Evolutionary conservation across 2,888 invertebrate genomes (phyloP).

Genomic region (Chamaedrilus cognettii): DNA sequence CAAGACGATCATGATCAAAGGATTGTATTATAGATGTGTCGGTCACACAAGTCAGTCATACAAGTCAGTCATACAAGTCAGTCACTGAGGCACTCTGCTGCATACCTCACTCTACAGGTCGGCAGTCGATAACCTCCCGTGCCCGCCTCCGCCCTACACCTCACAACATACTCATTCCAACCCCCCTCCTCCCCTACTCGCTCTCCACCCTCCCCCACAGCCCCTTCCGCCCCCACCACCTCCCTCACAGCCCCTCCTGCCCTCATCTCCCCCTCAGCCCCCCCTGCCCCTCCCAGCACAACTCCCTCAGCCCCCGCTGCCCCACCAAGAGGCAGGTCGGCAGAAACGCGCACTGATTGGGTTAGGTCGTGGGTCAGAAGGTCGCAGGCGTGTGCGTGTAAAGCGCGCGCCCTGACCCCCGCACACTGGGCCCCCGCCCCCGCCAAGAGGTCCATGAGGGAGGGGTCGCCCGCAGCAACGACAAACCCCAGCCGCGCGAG

Average conservation of each 20-base stretch:
- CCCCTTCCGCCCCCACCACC: no score
- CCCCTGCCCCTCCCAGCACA: no score
- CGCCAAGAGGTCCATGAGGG: constrained; percentile 36
- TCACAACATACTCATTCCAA: constrained; percentile 24
- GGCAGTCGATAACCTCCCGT: constrained; percentile 30
- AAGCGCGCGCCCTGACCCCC: constrained; percentile 33
- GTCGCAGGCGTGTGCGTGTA: constrained; percentile 31
- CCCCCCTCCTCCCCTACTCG: no score
- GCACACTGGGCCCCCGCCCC: constrained; percentile 37
- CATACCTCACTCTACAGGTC: constrained; percentile 36
- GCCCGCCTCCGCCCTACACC: constrained; percentile 24
- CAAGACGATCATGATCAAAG: no score
- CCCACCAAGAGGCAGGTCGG: constrained; percentile 33
- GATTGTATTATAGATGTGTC: no score
- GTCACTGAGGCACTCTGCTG: no score
- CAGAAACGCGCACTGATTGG: constrained; percentile 20
- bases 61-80: no score
- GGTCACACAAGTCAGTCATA: no score
- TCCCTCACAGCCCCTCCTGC: constrained; percentile 24
- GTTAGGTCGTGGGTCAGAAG: constrained; percentile 33
- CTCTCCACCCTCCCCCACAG: no score
- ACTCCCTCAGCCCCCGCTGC: no score
- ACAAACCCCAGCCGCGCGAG: constrained; percentile 28
- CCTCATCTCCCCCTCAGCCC: background rate
- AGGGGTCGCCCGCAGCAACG: constrained; percentile 11